Evolutionary conservation across 2,797 vertebrate genomes (phyloP), one percentile per base, ranked within the genome.

Genomic region (Apogon talboti): DNA sequence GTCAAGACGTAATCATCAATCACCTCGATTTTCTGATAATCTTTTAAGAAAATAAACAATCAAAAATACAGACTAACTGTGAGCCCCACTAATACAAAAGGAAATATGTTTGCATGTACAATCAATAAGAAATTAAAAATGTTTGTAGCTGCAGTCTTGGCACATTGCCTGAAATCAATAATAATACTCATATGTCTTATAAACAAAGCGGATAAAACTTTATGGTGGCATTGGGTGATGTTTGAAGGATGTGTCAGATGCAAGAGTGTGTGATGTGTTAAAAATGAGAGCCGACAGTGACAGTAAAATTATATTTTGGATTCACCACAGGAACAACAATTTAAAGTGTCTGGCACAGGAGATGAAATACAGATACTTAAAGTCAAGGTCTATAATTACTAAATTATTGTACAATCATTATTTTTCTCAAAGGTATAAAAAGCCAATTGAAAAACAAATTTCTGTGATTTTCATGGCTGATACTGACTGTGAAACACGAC

Each of bases 371-470:
- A 78, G 79, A 82, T 61, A 57, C 30, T 24, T 70, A 58, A 68
- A 78, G 55, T 60, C 73, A 74, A 61, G 75, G 60, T 68, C 55
- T 64, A 51, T 73, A 81, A 84, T 81, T 81, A 67, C 59, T 57
- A 16, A 83, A 80, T 82, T 74, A 66, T 72, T 71, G 74, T 78
- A 71, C 58, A 85, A 80, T 84, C 70, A 76, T 84, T 48, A 48
- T 35, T 59, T 64, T 68, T 60, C 46, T 67, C 45, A 71, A 49
- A 60, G 42, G 54, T 70, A 52, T 76, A 87, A 72, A 76, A 60
- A 76, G 55, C 58, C 64, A 77, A 70, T 75, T 83, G 73, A 84
- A 76, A 85, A 85, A 60, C 28, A 77, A 74, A 86, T 83, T 55
- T 51, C 66, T 75, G 50, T 69, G 66, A 74, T 81, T 76, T 82